Evolutionary conservation across 1,140 invertebrate species (phyloP), one percentile per base, ranked within the genome.

Genomic region (Capitella teleta): DNA sequence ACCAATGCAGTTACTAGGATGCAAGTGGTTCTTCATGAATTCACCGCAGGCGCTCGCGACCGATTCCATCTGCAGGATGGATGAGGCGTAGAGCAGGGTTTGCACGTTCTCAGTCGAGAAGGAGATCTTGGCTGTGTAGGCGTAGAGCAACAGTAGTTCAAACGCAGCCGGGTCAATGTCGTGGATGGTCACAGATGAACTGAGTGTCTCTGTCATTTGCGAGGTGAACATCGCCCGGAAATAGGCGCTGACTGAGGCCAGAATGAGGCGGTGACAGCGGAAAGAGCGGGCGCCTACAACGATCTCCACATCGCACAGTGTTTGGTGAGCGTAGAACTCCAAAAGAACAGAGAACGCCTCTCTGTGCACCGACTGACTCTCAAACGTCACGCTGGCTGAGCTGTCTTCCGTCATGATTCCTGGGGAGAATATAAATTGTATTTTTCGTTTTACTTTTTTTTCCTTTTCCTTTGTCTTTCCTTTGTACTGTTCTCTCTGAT

Each of bases 1-100:
- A 38, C 61, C 66, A n/a, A 70, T 61, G 56, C 68, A 70, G 50
- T 70, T 72, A 1, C 61, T 62, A 6, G 65, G 61, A 41, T 68
- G 61, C 3, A 72, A 55, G 51, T 70, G 68, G 10, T 55, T 58
- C 48, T 66, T 61, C 68, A 72, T 70, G 57, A 72, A 70, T 18
- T 64, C 61, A 51, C 62, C 63, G 44, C 68, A 70, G 1, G 64
- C 67, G 34, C 59, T 44, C 14, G 66, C 63, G 10, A 72, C 66
- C 23, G 60, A 50, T 34, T 70, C 68, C 21, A 70, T 60, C 52
- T 72, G 70, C 3, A 72, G 56, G 45, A 70, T 68, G 8, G 64
- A 66, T 0, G 68, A 55, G 6, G 68, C 70, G 57, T 64, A 68
- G 10, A 72, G 52, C 14, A 72, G 48, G 6, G 56, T 55, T 57